A percentile compares a stretch with the other conserved stretches of the same genome.
Conservation (phyloP, 2,797 vertebrate genomes). For the Lophotriccus pileatus region DNA sequence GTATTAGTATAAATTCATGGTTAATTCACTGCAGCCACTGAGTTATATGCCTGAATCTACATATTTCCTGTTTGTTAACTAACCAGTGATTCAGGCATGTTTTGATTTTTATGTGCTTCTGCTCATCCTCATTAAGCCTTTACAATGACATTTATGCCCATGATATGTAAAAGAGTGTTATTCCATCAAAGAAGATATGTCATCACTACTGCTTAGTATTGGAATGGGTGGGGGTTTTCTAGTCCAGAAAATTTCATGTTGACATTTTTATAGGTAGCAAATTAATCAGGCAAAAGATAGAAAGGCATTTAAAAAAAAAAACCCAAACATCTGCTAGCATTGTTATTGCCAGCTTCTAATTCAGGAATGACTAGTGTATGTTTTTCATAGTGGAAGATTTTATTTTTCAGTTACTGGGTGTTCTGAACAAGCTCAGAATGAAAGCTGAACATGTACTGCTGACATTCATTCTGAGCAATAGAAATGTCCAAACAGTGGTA, state of each 20-base stretch:
- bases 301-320: not conserved
- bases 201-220: not conserved
- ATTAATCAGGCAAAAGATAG: not conserved
- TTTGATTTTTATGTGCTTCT: not conserved
- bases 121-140: not conserved
- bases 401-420: not conserved
- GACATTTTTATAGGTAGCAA: not conserved
- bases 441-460: not conserved
- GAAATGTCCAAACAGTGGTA: not conserved
- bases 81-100: not conserved
- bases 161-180: not conserved
- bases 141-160: not conserved
- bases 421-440: not conserved
- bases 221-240: not conserved
- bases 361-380: not conserved
- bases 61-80: not conserved
- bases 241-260: not conserved
- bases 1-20: not conserved
- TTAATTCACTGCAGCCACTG: not conserved
- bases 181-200: not conserved
- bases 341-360: conserved; percentile 31
- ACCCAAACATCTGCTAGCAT: not conserved
- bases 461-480: not conserved
- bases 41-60: not conserved
- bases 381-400: not conserved